Percentiles rank a stretch among this genome's conserved stretches.
These are phyloP conservation scores for Trachelus iudaicus DNA, from an alignment of 2,888 invertebrate genomes.

Conservation along the genomic window DNA sequence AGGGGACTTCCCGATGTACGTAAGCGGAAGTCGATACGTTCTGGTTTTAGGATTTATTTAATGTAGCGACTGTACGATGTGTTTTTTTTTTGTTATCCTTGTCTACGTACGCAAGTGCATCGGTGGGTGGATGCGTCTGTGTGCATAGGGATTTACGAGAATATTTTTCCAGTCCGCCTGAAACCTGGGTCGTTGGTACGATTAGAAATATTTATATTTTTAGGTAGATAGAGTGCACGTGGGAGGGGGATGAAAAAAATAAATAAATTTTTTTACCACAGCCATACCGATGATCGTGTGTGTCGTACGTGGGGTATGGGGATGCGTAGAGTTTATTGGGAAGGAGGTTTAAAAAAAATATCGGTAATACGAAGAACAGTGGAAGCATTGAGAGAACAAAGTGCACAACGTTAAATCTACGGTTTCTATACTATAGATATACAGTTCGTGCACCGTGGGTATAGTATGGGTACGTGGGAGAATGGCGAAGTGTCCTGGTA, in stretches of 20 bases:
- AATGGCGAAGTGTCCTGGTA: not conserved
- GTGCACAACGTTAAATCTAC: not conserved
- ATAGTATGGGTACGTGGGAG: not conserved
- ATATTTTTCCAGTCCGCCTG: conserved; percentile 7
- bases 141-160: conserved; percentile 11
- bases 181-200: conserved; percentile 11
- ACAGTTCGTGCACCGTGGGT: not conserved
- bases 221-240: conserved; percentile 22
- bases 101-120: not conserved
- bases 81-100: not conserved
- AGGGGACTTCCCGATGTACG: not conserved
- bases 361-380: not conserved
- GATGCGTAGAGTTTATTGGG: not conserved
- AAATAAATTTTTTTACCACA: not conserved
- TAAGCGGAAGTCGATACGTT: not conserved
- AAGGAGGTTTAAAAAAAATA: not conserved
- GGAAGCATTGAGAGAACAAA: not conserved
- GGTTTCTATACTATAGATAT: not conserved
- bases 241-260: conserved; percentile 1
- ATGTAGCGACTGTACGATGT: not conserved
- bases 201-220: conserved; percentile 37
- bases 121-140: not conserved
- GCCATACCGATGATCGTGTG: not conserved
- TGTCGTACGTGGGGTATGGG: not conserved
- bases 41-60: not conserved